phyloP scores from a whole-genome alignment of 1,140 invertebrate genomes.

The Meloidogyne floridensis region DNA sequence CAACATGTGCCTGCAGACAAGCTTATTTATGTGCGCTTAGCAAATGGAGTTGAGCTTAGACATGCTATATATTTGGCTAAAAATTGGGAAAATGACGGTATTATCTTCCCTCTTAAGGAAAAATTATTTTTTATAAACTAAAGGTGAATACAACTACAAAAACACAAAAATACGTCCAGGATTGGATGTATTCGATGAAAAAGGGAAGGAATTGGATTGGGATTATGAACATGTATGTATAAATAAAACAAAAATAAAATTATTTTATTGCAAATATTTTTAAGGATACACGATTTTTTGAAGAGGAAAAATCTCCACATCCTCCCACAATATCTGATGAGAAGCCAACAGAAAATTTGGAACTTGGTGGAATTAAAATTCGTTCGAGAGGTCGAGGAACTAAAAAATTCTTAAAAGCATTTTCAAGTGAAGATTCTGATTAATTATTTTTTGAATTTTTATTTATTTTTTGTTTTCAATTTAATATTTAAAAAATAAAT shows the following conservation, averaged over 20 bases:
- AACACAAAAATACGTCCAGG: constrained; percentile 53
- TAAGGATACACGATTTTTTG: constrained; percentile 58
- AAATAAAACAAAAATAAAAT: too few relatives aligned
- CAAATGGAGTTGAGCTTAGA: constrained; percentile 46
- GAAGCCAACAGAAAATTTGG: background rate
- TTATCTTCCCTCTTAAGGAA: background rate
- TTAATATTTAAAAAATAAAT: background rate
- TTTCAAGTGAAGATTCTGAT: constrained; percentile 11
- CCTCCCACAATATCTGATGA: background rate
- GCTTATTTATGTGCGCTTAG: constrained; percentile 52
- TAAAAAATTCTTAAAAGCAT: constrained; percentile 46
- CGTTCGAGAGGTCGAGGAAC: constrained; percentile 44
- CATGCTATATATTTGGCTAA: constrained; percentile 36
- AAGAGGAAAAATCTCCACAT: constrained; percentile 25
- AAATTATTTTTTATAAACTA: background rate
- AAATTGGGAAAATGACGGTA: constrained; percentile 37
- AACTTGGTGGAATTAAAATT: constrained; percentile 44
- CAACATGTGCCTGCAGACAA: constrained; percentile 52
- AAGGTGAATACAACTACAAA: constrained; percentile 10
- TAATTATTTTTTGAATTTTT: background rate
- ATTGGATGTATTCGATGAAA: constrained; percentile 60
- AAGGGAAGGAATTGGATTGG: constrained; percentile 61
- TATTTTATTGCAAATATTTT: background rate
- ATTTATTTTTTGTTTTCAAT: background rate
- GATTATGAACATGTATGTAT: constrained; percentile 55